Evolutionary conservation across 2,797 vertebrate genomes (phyloP), one percentile per base, ranked within the genome.

Genomic region (Pyrocephalus nanus): DNA sequence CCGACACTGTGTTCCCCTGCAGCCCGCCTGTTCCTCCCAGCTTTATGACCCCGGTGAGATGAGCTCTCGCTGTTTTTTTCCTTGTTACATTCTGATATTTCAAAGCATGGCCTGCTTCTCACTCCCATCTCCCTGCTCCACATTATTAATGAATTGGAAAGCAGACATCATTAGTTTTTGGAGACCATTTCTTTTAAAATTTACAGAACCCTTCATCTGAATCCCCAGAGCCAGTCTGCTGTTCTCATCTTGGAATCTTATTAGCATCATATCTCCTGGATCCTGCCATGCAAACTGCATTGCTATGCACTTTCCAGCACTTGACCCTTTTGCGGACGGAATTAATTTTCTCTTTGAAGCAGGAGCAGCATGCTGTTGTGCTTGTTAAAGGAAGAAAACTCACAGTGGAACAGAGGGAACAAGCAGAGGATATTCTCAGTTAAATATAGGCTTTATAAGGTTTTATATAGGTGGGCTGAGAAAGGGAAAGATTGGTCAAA

Each of bases 81-180:
- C 96, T 96, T 67, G 96, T 97, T 97, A 97, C 97, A 96, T 97
- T 97, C 97, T 97, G 97, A 95, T 97, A 97, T 98, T 98, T 98
- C 97, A 98, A 98, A 98, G 98, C 97, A 85, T 97, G 97, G 97
- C 94, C 97, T 96, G 97, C 95, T 96, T 96, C 97, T 97, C 96
- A 95, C 96, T 97, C 95, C 97, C 97, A 96, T 97, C 96, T 98
- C 96, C 96, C 98, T 96, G 97, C 96, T 96, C 98, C 98, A 98
- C 98, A 99, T 99, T 99, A 99, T 98, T 98, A 98, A 99, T 99
- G 98, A 98, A 97, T 98, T 98, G 97, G 97, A 98, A 98, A 98
- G 98, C 98, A 98, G 98, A 98, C 98, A 98, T 99, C 98, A 98
- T 99, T 98, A 99, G 98, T 98, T 98, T 98, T 99, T 98, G 98